Evolutionary conservation across 2,113 vertebrate species (phyloP), one percentile per base, ranked within the genome.

Genomic region (Rhipidura dahli): DNA sequence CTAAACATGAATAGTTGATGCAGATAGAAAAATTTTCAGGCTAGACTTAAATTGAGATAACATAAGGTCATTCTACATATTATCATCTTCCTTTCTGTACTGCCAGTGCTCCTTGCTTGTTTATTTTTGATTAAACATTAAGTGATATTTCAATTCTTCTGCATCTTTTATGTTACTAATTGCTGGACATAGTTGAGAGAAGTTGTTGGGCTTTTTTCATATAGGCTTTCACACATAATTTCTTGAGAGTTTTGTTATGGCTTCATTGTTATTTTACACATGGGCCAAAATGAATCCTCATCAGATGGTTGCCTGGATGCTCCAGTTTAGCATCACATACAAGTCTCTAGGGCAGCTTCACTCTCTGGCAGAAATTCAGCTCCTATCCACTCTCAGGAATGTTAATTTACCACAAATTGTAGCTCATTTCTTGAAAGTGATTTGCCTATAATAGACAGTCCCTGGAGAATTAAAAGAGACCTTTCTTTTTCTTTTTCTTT

Each of bases 1-100:
- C 60, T 91, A 89, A 97, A 94, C 28, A 23, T 85, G 86, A 92
- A 76, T 64, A 94, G 77, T 42, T 2, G 2, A 59, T 85, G 51
- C 85, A 95, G 95, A 96, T 57, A 94, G 85, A 84, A 90, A 95
- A 94, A 39, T 90, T 94, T 93, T 77, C 66, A 90, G 77, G 37
- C 17, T 95, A 90, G 87, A 92, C 93, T 90, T 92, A 89, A 92
- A 72, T 0, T 69, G 76, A 85, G 73, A 87, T 93, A 93, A 15
- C 1, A 13, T 66, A 82, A 87, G 37, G 42, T 11, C 47, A 68
- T 89, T 92, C n/a, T 68, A 59, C 9, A 26, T 54, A 59, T 89
- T 71, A 82, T 54, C 21, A 40, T 64, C 15, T 90, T 94, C 79
- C 66, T 91, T 77, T 49, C 53, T 87, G 92, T 87, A 59, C 17